Evolutionary conservation across 2,888 invertebrate species (phyloP).

Genomic region (Lepidochrysops patricia): DNA sequence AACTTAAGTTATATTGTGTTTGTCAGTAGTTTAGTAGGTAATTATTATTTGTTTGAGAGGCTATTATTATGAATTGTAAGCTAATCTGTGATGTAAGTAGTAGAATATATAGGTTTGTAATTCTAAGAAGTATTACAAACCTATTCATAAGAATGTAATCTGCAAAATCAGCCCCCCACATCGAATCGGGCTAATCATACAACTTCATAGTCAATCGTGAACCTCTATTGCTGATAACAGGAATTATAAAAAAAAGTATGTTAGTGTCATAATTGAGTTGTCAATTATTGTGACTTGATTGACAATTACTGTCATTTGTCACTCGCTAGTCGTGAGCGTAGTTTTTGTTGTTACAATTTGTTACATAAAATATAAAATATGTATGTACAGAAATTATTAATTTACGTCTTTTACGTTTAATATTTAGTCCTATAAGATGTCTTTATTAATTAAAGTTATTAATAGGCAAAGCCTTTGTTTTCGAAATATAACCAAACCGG

Average conservation of each 20-base stretch:
- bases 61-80: background rate
- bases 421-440: conserved; percentile 35
- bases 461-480: conserved; percentile 41
- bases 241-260: no score
- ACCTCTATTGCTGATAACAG: no score
- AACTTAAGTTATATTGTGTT: conserved; percentile 82
- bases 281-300: no score
- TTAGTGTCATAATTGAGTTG: no score
- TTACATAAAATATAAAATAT: background rate
- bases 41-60: no score
- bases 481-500: conserved; percentile 47
- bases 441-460: conserved; percentile 46
- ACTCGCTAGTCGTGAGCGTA: background rate
- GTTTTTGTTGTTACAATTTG: background rate
- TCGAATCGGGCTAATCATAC: no score
- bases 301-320: background rate
- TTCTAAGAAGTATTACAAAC: no score
- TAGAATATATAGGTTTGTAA: no score
- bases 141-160: no score
- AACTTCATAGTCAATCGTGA: no score
- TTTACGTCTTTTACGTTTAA: conserved; percentile 2
- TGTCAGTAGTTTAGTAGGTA: conserved; percentile 43
- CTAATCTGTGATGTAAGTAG: background rate
- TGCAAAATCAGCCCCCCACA: no score
- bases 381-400: conserved; percentile 8